Conservation (phyloP, 1,140 invertebrate genomes). For the Parasteatoda tepidariorum region DNA sequence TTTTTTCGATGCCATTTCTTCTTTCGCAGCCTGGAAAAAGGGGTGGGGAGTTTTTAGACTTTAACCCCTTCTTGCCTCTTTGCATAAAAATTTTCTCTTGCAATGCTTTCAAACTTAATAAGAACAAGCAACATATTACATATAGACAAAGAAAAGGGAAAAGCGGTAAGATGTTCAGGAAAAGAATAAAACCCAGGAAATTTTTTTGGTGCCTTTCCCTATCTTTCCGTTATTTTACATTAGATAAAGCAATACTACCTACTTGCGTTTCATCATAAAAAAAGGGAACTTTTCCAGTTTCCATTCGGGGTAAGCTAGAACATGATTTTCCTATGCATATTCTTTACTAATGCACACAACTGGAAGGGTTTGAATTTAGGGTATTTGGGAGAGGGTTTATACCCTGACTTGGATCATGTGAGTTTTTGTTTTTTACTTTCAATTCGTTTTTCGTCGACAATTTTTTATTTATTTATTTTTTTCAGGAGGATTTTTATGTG, state of each 20-base stretch:
- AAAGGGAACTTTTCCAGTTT: slow-evolving; percentile 26
- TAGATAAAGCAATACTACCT: slow-evolving; percentile 49
- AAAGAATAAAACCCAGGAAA: not conserved
- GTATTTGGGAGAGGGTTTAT: not conserved
- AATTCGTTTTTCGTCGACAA: not conserved
- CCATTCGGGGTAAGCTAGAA: slow-evolving; percentile 51
- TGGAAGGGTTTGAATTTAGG: not conserved
- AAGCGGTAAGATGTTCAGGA: not conserved
- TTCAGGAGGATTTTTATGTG: not conserved
- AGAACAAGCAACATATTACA: slow-evolving; percentile 32
- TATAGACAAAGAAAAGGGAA: not conserved
- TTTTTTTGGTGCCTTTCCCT: not conserved
- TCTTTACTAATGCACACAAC: slow-evolving; percentile 45
- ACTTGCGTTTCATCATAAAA: not conserved
- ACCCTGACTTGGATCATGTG: slow-evolving; percentile 28
- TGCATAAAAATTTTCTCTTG: slow-evolving; percentile 36
- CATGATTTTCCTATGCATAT: slow-evolving; percentile 59
- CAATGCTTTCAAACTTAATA: slow-evolving; percentile 37
- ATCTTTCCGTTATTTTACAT: slow-evolving; percentile 58
- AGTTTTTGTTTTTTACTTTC: slow-evolving; percentile 27
- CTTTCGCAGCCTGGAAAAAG: not conserved
- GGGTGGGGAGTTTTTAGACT: slow-evolving; percentile 13
- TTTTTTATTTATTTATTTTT: not conserved
- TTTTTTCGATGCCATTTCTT: not conserved
- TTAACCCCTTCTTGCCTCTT: slow-evolving; percentile 32